Evolutionary conservation across 2,888 invertebrate genomes (phyloP).

Genomic region (Andrena camellia): DNA sequence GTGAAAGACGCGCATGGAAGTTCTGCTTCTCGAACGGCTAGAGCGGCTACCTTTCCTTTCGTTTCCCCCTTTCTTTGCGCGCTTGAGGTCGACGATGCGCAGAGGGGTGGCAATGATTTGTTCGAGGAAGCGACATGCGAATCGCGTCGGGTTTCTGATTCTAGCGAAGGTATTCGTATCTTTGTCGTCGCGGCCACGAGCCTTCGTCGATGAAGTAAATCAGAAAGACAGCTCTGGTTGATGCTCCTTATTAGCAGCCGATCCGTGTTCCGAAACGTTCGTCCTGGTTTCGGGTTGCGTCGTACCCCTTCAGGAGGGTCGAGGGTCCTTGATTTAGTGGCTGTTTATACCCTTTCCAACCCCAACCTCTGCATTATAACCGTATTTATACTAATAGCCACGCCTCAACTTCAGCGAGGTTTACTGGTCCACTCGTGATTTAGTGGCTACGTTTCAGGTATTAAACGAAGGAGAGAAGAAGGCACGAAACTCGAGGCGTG

Average conservation of each 20-base stretch:
- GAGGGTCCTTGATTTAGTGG: constrained; percentile 81
- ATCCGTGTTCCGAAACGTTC: constrained; percentile 60
- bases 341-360: constrained; percentile 82
- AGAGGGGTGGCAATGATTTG: constrained; percentile 20
- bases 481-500: constrained; percentile 39
- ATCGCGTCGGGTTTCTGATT: constrained; percentile 12
- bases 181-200: background rate
- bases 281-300: constrained; percentile 66
- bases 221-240: background rate
- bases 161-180: background rate
- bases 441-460: constrained; percentile 68
- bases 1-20: constrained; percentile 26
- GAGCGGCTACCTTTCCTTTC: background rate
- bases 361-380: constrained; percentile 81
- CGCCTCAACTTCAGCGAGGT: constrained; percentile 63
- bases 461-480: constrained; percentile 30
- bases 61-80: background rate
- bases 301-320: constrained; percentile 67
- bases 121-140: background rate
- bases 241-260: constrained; percentile 15
- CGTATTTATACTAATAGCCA: constrained; percentile 84
- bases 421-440: constrained; percentile 72
- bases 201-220: background rate
- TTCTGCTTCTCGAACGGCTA: background rate
- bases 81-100: background rate